A percentile compares a stretch with the other conserved stretches of the same genome.
These are phyloP conservation scores for Tolmerus cingulatus DNA, from an alignment of 2,888 invertebrate species.

Conservation along the genomic window DNA sequence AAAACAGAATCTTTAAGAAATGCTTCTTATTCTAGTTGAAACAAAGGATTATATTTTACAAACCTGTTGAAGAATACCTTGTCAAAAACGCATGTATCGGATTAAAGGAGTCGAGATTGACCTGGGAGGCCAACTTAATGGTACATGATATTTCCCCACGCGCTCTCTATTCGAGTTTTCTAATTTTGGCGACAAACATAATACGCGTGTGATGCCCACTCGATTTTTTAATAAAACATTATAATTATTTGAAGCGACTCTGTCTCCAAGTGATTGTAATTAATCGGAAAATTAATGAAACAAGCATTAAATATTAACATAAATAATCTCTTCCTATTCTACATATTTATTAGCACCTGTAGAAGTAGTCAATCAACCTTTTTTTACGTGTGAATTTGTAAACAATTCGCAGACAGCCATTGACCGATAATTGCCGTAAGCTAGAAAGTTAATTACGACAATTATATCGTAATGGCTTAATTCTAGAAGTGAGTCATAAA, in stretches of 20 bases:
- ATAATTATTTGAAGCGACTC: background rate
- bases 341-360: background rate
- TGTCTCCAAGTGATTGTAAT: background rate
- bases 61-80: background rate
- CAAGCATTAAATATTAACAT: background rate
- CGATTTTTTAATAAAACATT: background rate
- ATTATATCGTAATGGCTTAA: background rate
- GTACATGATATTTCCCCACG: background rate
- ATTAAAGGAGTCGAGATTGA: background rate
- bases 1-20: too few relatives aligned
- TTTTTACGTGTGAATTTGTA: background rate
- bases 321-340: too few relatives aligned
- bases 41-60: background rate
- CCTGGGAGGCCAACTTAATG: background rate
- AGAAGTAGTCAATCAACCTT: background rate
- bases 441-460: background rate
- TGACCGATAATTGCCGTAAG: background rate
- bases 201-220: background rate
- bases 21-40: too few relatives aligned
- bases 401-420: background rate
- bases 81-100: background rate
- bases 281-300: background rate
- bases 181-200: background rate
- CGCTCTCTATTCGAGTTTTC: background rate
- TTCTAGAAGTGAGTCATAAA: background rate